Evolutionary conservation across 1,140 invertebrate genomes (phyloP).

Genomic region (Neotoxoptera formosana): DNA sequence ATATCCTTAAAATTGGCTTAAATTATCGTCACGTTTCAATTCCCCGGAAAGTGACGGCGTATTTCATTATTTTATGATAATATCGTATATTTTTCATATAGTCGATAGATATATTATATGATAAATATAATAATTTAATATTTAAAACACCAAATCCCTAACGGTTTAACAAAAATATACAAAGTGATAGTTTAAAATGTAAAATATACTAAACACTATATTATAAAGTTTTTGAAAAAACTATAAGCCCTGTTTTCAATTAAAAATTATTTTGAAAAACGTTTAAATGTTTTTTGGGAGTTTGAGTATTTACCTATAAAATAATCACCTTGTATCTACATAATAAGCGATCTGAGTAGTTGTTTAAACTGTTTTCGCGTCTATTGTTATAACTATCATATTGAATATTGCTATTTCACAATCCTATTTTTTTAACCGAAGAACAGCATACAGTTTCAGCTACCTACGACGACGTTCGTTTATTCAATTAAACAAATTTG

Average conservation of each 20-base stretch:
- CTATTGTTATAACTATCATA: not conserved
- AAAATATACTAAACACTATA: not conserved
- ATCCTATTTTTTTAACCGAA: not conserved
- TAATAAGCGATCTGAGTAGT: too few relatives aligned
- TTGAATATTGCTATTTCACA: not conserved
- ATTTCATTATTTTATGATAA: not conserved
- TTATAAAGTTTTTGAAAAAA: too few relatives aligned
- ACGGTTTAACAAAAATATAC: not conserved
- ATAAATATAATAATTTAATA: not conserved
- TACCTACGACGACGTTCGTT: not conserved
- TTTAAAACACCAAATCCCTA: not conserved
- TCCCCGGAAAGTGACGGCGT: not conserved
- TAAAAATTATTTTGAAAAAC: too few relatives aligned
- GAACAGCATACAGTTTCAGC: not conserved
- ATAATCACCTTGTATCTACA: too few relatives aligned
- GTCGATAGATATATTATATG: not conserved
- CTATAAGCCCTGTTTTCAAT: too few relatives aligned
- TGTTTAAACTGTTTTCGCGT: not conserved
- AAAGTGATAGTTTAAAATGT: not conserved
- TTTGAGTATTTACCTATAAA: too few relatives aligned
- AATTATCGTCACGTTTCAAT: not conserved
- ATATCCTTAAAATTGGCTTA: not conserved
- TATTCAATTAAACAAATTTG: not conserved
- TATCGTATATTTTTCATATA: not conserved
- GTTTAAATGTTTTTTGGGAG: too few relatives aligned